Evolutionary conservation across 2,888 invertebrate genomes (phyloP).

Genomic region (Lottia scabra): DNA sequence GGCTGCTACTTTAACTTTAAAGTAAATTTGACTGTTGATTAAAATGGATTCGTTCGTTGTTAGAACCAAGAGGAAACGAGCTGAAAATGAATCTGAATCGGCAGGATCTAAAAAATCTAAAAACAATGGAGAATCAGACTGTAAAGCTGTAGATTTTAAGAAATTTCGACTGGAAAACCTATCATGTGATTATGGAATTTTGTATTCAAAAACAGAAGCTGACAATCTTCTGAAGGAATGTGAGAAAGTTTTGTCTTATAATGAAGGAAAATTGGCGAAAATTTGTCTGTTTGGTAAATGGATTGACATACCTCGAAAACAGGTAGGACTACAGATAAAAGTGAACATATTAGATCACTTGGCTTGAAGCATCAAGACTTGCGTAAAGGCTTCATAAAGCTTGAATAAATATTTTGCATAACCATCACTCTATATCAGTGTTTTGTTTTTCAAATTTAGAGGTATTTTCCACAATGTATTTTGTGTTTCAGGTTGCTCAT

Average conservation of each 20-base stretch:
- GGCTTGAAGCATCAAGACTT: no score
- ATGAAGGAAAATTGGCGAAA: conserved; percentile 76
- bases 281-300: conserved; percentile 79
- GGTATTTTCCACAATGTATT: no score
- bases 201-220: conserved; percentile 71
- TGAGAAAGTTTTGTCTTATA: conserved; percentile 75
- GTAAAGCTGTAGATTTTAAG: conserved; percentile 30
- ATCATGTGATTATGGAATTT: conserved; percentile 74
- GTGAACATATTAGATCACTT: no score
- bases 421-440: no score
- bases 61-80: neutral
- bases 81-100: neutral
- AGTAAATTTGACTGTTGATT: no score
- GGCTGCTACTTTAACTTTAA: no score
- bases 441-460: no score
- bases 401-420: neutral
- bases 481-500: conserved; percentile 73
- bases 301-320: conserved; percentile 78
- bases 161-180: conserved; percentile 70
- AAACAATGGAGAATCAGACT: neutral
- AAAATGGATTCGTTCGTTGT: conserved; percentile 15
- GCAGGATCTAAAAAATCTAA: neutral
- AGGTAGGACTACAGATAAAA: conserved; percentile 65
- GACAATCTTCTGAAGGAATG: conserved; percentile 71
- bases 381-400: no score